Conservation (phyloP, 37 sponge, comb jelly and placozoan species). For the Aplysina aerophoba region DNA sequence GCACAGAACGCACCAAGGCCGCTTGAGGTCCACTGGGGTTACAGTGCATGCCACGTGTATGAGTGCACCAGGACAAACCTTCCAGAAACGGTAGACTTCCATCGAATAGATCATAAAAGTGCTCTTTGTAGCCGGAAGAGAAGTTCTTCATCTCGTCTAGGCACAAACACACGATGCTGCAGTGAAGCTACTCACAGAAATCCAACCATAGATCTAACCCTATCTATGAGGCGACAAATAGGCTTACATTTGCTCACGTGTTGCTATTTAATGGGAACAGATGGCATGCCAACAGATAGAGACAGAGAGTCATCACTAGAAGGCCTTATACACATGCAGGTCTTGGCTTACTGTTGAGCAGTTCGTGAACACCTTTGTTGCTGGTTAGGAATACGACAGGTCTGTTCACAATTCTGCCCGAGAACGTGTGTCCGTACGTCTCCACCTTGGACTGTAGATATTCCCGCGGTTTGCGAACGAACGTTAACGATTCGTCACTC, state of each 20-base stretch:
- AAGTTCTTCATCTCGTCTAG: constrained; percentile 59
- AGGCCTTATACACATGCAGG: not conserved
- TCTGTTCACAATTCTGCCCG: constrained; percentile 66
- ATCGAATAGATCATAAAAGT: constrained; percentile 61
- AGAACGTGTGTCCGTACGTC: constrained; percentile 71
- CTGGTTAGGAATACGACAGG: constrained; percentile 74
- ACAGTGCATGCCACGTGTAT: not conserved
- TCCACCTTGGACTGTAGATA: constrained; percentile 51
- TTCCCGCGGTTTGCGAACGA: constrained; percentile 60
- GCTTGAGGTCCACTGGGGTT: not conserved
- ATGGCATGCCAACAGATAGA: too few species aligned
- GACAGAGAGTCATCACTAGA: too few species aligned
- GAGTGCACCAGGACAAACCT: constrained; percentile 37
- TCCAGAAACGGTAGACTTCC: constrained; percentile 65
- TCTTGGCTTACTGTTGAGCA: constrained; percentile 62
- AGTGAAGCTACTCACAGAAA: too few species aligned
- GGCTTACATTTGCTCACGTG: too few species aligned
- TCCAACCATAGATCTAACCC: too few species aligned
- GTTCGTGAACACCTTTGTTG: constrained; percentile 64
- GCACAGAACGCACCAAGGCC: not conserved
- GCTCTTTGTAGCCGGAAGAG: constrained; percentile 66
- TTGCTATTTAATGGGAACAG: too few species aligned
- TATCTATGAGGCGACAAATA: too few species aligned
- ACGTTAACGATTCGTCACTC: constrained; percentile 80
- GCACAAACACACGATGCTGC: too few species aligned